Percentiles rank a stretch among this genome's conserved stretches.
phyloP scores from a whole-genome alignment of 2,888 invertebrate genomes.

The Rhopalosiphum nymphaeae region DNA sequence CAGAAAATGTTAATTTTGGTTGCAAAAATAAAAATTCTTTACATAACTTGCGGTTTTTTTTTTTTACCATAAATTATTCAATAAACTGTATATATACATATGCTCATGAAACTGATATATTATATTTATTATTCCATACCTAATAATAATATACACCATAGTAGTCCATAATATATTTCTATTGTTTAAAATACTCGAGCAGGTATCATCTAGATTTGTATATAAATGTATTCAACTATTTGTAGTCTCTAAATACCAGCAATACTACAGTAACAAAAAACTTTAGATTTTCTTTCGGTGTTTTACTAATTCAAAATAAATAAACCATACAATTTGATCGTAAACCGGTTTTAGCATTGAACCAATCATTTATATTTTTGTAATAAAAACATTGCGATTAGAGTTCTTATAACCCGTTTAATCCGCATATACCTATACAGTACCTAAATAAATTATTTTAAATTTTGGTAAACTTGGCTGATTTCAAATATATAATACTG shows the following conservation, averaged over 20 bases:
- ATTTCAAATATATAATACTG: not conserved
- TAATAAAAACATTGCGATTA: not conserved
- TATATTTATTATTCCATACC: conserved; percentile 14
- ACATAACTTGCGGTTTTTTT: not conserved
- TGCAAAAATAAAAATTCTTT: conserved; percentile 17
- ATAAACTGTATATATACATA: not conserved
- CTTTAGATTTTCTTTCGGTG: not conserved
- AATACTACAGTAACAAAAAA: not conserved
- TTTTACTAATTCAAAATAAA: not conserved
- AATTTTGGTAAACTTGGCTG: not conserved
- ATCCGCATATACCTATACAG: not conserved
- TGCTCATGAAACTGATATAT: not conserved
- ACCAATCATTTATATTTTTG: not conserved
- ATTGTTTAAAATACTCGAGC: conserved; percentile 18
- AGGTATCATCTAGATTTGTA: not conserved
- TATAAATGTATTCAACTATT: not conserved
- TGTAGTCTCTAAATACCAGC: not conserved
- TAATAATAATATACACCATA: not conserved
- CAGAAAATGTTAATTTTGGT: conserved; percentile 20
- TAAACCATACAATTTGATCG: not conserved
- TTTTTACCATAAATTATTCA: conserved; percentile 37
- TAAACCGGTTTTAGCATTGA: not conserved
- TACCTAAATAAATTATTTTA: not conserved
- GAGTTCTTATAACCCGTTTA: not conserved
- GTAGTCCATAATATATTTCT: not conserved